A percentile compares a stretch with the other conserved stretches of the same genome.
These are phyloP conservation scores for Papilio elwesi DNA, from an alignment of 2,888 invertebrate genomes.

Conservation along the genomic window DNA sequence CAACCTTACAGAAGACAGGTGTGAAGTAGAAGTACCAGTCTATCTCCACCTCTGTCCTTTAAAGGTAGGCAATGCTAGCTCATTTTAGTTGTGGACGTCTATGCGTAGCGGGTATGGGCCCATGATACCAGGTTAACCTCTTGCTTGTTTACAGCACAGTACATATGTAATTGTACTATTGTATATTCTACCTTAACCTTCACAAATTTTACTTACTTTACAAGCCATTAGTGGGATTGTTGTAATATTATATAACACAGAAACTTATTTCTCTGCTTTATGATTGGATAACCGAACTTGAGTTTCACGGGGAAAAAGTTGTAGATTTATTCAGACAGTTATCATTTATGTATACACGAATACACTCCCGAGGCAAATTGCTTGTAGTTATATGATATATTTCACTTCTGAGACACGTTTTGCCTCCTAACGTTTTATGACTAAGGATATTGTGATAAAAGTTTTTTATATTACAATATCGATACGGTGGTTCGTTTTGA, in stretches of 20 bases:
- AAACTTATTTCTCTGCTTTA: constrained; percentile 26
- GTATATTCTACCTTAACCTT: background rate
- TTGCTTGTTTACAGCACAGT: too few species aligned
- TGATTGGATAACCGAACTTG: constrained; percentile 25
- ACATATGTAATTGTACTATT: too few species aligned
- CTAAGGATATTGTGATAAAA: background rate
- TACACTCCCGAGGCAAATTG: constrained; percentile 20
- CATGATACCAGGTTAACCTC: too few species aligned
- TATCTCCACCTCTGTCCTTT: too few species aligned
- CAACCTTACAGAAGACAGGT: too few species aligned
- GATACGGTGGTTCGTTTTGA: background rate
- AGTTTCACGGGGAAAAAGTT: constrained; percentile 29
- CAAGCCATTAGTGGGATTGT: constrained; percentile 25
- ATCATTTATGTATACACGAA: constrained; percentile 34
- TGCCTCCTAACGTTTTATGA: background rate
- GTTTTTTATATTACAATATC: background rate
- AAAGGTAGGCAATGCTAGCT: too few species aligned
- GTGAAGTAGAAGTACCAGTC: too few species aligned
- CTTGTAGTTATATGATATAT: constrained; percentile 1
- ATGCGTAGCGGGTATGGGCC: too few species aligned
- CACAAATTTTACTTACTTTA: background rate
- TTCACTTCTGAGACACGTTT: background rate
- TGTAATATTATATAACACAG: constrained; percentile 13
- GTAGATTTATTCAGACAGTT: constrained; percentile 33
- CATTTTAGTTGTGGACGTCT: too few species aligned